Evolutionary conservation across 64 coral and sea anemone species (phyloP), one percentile per base, ranked within the genome.

Genomic region (Montipora efflorescens): DNA sequence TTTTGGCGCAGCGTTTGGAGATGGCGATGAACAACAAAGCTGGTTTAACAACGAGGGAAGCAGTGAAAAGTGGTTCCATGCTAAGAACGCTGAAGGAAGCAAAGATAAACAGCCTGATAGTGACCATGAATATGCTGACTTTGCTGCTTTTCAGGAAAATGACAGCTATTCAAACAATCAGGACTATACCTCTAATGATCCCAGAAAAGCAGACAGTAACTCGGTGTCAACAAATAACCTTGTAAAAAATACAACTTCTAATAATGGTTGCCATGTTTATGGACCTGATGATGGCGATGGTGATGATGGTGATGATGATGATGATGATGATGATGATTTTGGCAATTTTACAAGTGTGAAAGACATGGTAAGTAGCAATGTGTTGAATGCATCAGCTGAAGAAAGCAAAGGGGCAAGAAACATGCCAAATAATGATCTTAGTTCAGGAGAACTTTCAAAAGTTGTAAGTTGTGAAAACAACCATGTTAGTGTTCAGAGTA

Each of bases 241-340:
- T 28, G 15, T 16, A 62, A 28, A 82, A 67, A 48, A 11, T 67
- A 67, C 8, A 47, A 47, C 5, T 66, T 61, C 22, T 61, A 67
- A 11, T 68, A 84, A 84, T 84, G 81, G 81, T 28, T 46, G 59
- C 67, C 16, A 67, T 47, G 59, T 47, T 58, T 36, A 66, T 67
- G 15, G 81, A 72, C 16, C 48, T 18, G 11, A 57, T 64, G 14
- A 64, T 64, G 61, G 14, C 0, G 14, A 16, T 12, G 61, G 4
- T 64, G 15, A 4, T 64, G 51, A 3, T 64, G 59, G 13, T 14
- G 14, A 64, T 16, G 14, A 55, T 84, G 59, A 89, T 14, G 14
- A 64, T 16, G 14, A 55, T 84, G 59, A 89, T 45, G 83, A 81
- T 90, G 92, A 90, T 90, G 92, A 93, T 23, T 93, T 93, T 93